A percentile compares a stretch with the other conserved stretches of the same genome.
Conservation (phyloP, 2,113 vertebrate species). For the Poeciliopsis prolifica region DNA sequence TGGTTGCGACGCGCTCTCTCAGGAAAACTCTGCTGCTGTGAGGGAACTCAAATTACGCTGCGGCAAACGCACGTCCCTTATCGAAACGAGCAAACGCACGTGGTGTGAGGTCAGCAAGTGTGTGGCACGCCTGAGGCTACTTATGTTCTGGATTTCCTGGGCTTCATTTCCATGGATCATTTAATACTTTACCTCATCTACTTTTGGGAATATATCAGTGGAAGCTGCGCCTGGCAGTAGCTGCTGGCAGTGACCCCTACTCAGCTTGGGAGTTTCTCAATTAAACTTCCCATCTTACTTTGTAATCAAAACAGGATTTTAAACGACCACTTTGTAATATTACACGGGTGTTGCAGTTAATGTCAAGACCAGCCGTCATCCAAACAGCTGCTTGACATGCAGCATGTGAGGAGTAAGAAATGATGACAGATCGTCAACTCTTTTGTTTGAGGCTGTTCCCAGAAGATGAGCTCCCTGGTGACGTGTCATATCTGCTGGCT, state of each 20-base stretch:
- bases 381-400: constrained; percentile 26
- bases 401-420: constrained; percentile 16
- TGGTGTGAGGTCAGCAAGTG: constrained; percentile 50
- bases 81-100: constrained; percentile 60
- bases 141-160: constrained; percentile 63
- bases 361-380: constrained; percentile 19
- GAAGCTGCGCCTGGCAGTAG: constrained; percentile 22
- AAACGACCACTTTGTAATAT: constrained; percentile 7
- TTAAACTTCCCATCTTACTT: constrained; percentile 46
- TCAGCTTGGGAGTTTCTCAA: constrained; percentile 40
- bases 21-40: constrained; percentile 28
- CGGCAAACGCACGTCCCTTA: constrained; percentile 52
- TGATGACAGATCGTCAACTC: constrained; percentile 30
- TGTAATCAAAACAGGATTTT: constrained; percentile 12
- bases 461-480: constrained; percentile 35
- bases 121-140: constrained; percentile 56
- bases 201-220: constrained; percentile 44
- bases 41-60: constrained; percentile 64
- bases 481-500: constrained; percentile 57
- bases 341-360: constrained; percentile 2
- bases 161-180: constrained; percentile 66
- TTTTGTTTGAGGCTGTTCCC: constrained; percentile 43
- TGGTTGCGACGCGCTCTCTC: constrained; percentile 48
- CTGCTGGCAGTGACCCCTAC: constrained; percentile 40
- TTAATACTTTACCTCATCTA: constrained; percentile 58